Evolutionary conservation across 2,888 invertebrate species (phyloP).

Genomic region (Drosophila paramelanica): DNA sequence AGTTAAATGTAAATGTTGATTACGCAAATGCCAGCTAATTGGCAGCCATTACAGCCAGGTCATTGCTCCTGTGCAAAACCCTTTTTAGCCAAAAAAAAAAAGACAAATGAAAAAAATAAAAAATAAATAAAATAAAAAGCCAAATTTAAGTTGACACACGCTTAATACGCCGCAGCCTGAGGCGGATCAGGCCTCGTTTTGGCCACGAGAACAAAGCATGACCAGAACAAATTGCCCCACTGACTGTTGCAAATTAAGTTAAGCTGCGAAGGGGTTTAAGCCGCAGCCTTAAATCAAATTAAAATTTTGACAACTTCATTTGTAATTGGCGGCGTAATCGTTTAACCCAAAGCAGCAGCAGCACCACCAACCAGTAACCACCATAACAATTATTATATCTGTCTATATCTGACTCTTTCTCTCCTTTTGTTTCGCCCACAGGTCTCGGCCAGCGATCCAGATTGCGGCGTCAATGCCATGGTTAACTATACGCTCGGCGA

Average conservation of each 20-base stretch:
- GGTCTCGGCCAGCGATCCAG: slow-evolving; percentile 98
- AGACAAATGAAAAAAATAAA: neutral
- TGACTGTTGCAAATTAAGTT: slow-evolving; percentile 62
- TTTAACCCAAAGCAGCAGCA: slow-evolving; percentile 21
- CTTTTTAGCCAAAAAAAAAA: neutral
- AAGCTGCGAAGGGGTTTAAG: slow-evolving; percentile 18
- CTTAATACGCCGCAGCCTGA: slow-evolving; percentile 42
- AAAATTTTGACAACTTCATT: slow-evolving; percentile 83
- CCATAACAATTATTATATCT: slow-evolving; percentile 1
- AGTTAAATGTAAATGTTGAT: slow-evolving; percentile 69
- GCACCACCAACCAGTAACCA: slow-evolving; percentile 11
- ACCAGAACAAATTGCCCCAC: slow-evolving; percentile 69
- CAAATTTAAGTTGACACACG: slow-evolving; percentile 62
- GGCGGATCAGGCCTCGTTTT: slow-evolving; percentile 2
- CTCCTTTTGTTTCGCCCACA: slow-evolving; percentile 84
- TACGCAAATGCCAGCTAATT: slow-evolving; percentile 77
- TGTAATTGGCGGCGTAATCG: slow-evolving; percentile 63
- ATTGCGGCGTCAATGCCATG: slow-evolving; percentile 97
- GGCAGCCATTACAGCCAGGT: slow-evolving; percentile 66
- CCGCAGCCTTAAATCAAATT: slow-evolving; percentile 74
- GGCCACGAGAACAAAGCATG: slow-evolving; percentile 15
- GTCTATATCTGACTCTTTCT: slow-evolving; percentile 1
- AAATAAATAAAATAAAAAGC: slow-evolving; percentile 21
- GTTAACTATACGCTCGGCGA: slow-evolving; percentile 96
- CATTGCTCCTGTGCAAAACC: slow-evolving; percentile 48